Evolutionary conservation across 2,888 invertebrate genomes (phyloP).

Genomic region (Myathropa florea): DNA sequence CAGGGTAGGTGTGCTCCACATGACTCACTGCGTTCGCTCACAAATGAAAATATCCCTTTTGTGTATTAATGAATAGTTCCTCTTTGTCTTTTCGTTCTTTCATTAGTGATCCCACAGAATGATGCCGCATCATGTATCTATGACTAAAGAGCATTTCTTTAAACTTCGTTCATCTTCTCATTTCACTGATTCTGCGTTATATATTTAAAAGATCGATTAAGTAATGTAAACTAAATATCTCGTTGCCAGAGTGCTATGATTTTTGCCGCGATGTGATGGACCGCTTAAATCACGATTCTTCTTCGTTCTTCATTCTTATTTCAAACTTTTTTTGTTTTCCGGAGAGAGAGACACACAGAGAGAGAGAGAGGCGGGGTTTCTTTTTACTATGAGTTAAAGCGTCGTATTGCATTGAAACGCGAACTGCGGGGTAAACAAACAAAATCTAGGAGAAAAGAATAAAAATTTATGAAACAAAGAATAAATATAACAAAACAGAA

Average conservation of each 20-base stretch:
- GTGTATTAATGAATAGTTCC: background rate
- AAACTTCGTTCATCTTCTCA: slow-evolving; percentile 54
- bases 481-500: too few relatives aligned
- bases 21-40: too few relatives aligned
- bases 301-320: background rate
- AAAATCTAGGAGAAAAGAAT: slow-evolving; percentile 18
- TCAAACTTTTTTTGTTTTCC: background rate
- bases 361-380: background rate
- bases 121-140: slow-evolving; percentile 72
- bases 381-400: slow-evolving; percentile 6
- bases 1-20: slow-evolving; percentile 74
- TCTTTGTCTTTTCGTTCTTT: slow-evolving; percentile 13
- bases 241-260: slow-evolving; percentile 58
- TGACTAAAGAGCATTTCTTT: slow-evolving; percentile 50
- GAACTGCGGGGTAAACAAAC: slow-evolving; percentile 1
- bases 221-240: slow-evolving; percentile 57
- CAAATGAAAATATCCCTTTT: too few relatives aligned
- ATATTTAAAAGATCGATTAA: slow-evolving; percentile 57
- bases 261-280: slow-evolving; percentile 17
- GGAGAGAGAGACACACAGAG: too few relatives aligned
- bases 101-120: slow-evolving; percentile 79
- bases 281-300: background rate
- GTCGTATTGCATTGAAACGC: background rate
- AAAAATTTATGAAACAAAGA: background rate
- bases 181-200: slow-evolving; percentile 61